These are phyloP conservation scores for Acanthoscelides obtectus DNA, from an alignment of 2,888 invertebrate species.

Conservation along the genomic window DNA sequence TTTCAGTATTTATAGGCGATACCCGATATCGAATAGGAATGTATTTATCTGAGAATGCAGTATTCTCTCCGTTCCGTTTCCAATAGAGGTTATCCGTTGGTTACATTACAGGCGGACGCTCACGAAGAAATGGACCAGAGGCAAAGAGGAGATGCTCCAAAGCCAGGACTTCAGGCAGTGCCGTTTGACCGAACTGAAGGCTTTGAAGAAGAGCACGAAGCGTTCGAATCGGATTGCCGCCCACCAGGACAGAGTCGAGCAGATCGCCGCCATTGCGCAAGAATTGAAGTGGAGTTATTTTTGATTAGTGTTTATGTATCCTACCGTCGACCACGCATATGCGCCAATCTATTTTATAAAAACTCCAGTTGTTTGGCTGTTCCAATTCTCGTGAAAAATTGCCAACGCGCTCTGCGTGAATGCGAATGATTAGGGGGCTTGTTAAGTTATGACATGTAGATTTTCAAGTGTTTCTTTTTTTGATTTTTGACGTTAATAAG, in stretches of 20 bases:
- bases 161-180: conserved; percentile 96
- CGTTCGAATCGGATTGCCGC: conserved; percentile 99
- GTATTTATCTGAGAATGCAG: too few species aligned
- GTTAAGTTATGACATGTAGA: not conserved
- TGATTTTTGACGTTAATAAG: too few species aligned
- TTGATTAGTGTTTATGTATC: not conserved
- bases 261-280: conserved; percentile 99
- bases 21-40: too few species aligned
- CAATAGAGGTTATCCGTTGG: not conserved
- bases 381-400: not conserved
- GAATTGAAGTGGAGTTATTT: conserved; percentile 80
- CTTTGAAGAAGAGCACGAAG: conserved; percentile 99
- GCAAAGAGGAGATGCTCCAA: conserved; percentile 98
- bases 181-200: conserved; percentile 96
- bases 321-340: not conserved
- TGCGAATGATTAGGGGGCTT: not conserved
- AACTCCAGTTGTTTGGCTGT: not conserved
- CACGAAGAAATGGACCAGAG: conserved; percentile 99
- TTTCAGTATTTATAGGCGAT: too few species aligned
- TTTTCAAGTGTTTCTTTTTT: too few species aligned
- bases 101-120: conserved; percentile 68
- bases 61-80: not conserved
- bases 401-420: not conserved
- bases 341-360: not conserved
- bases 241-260: conserved; percentile 99